Conservation (phyloP, 2,113 vertebrate genomes). For the Neogale vison region DNA sequence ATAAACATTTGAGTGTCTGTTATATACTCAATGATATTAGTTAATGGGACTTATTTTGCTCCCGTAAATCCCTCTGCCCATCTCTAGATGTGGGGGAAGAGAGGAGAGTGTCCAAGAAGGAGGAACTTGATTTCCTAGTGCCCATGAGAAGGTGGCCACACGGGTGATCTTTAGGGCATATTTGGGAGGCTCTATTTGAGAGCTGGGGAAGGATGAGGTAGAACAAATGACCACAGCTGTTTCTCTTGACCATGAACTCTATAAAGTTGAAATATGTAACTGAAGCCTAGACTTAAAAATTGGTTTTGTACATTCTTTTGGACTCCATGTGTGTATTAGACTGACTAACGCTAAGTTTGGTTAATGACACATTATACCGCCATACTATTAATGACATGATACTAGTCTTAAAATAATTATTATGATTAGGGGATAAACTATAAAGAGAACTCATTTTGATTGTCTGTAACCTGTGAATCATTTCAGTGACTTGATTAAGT, state of each 20-base stretch:
- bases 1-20: background rate
- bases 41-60: background rate
- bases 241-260: background rate
- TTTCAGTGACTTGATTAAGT: conserved; percentile 40
- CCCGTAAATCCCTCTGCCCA: background rate
- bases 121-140: background rate
- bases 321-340: background rate
- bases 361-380: background rate
- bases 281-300: background rate
- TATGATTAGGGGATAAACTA: background rate
- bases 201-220: background rate
- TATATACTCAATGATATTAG: background rate
- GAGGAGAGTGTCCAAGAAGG: background rate
- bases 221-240: background rate
- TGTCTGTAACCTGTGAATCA: background rate
- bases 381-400: background rate
- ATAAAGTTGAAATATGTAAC: background rate
- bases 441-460: conserved; percentile 24
- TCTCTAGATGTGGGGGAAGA: background rate
- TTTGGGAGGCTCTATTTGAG: background rate
- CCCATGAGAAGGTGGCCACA: background rate
- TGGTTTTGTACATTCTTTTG: background rate
- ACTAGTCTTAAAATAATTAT: background rate
- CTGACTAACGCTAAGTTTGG: background rate
- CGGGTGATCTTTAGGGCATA: background rate